Conservation (phyloP, 1,140 invertebrate genomes). For the Hypsibius dujardini region DNA sequence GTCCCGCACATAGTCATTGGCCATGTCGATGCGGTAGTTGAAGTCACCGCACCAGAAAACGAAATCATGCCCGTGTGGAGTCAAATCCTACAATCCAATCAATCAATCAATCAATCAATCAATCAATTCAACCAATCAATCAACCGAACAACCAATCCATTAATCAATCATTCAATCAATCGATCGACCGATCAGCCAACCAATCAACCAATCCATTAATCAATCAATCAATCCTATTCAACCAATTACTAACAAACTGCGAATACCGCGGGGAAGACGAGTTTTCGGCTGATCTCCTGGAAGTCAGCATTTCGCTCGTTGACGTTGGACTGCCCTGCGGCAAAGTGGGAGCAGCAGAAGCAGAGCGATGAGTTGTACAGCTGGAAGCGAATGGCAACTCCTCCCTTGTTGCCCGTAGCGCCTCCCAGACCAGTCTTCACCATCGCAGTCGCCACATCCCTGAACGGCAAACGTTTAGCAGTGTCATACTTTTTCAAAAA, state of each 20-base stretch:
- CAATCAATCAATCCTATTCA: constrained; percentile 19
- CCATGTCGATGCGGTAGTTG: constrained; percentile 91
- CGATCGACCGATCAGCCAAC: background rate
- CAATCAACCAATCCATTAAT: background rate
- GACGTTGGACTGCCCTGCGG: constrained; percentile 91
- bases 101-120: no score
- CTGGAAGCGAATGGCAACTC: constrained; percentile 77
- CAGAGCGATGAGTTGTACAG: constrained; percentile 79
- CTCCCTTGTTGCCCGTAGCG: constrained; percentile 80
- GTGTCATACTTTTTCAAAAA: no score
- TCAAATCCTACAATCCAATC: constrained; percentile 43
- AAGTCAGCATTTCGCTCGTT: constrained; percentile 88
- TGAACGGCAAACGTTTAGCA: constrained; percentile 24
- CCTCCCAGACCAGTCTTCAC: constrained; percentile 96
- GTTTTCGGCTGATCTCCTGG: constrained; percentile 75
- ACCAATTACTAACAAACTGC: no score
- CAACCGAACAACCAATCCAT: no score
- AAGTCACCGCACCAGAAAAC: constrained; percentile 99
- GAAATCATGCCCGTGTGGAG: constrained; percentile 84
- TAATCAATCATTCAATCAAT: constrained; percentile 16
- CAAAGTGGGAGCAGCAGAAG: constrained; percentile 96
- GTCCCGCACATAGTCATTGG: constrained; percentile 80
- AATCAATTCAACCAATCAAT: no score
- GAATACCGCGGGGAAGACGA: constrained; percentile 70
- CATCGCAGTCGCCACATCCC: constrained; percentile 77